A percentile compares a stretch with the other conserved stretches of the same genome.
Conservation (phyloP, 2,113 vertebrate species). For the Uropsilus gracilis region DNA sequence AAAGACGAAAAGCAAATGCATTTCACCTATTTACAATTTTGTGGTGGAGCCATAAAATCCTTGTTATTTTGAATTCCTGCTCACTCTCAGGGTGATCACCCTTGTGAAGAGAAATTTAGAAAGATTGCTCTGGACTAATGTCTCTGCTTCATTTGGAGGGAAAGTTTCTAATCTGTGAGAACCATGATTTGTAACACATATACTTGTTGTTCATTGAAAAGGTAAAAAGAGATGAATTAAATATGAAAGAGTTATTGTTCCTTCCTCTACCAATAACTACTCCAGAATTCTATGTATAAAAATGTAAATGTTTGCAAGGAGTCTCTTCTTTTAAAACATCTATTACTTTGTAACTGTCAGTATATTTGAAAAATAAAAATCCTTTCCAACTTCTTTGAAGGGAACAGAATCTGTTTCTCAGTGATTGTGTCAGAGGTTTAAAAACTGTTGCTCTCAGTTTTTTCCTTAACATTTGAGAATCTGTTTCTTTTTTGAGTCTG, state of each 20-base stretch:
- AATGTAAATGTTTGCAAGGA: constrained; percentile 59
- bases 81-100: neutral
- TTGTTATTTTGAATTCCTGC: neutral
- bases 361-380: constrained; percentile 77
- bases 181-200: neutral
- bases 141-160: neutral
- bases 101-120: neutral
- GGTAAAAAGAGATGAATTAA: neutral
- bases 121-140: neutral
- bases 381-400: constrained; percentile 75
- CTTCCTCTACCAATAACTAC: neutral
- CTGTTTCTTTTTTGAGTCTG: constrained; percentile 83
- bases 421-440: constrained; percentile 80
- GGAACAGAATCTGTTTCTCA: constrained; percentile 80
- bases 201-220: neutral
- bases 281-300: constrained; percentile 44
- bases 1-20: neutral
- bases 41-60: neutral
- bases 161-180: neutral
- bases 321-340: constrained; percentile 53
- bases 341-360: constrained; percentile 73
- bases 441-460: constrained; percentile 82
- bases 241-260: neutral
- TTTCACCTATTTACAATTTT: neutral
- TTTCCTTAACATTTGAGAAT: constrained; percentile 80